A percentile compares a stretch with the other conserved stretches of the same genome.
These are phyloP conservation scores for Kradibia gibbosae DNA, from an alignment of 1,140 invertebrate genomes.

Conservation along the genomic window DNA sequence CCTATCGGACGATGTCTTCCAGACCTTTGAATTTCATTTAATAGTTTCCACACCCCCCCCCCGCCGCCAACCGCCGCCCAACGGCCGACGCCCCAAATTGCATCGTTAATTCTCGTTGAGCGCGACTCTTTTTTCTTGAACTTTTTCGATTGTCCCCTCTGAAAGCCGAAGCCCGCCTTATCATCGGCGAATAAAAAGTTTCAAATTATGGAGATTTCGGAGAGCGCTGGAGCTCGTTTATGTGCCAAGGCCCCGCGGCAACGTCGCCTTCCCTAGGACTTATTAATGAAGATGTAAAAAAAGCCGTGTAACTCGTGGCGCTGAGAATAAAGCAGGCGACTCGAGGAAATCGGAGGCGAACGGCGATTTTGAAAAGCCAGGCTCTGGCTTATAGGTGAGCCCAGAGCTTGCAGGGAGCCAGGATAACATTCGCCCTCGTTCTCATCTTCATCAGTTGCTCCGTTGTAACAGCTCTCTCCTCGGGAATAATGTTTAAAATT, in stretches of 20 bases:
- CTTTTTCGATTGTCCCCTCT: background rate
- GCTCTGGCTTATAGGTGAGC: background rate
- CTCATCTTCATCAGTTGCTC: slow-evolving; percentile 16
- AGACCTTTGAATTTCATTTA: no score
- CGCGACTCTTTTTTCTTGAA: background rate
- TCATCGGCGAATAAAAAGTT: background rate
- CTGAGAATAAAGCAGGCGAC: background rate
- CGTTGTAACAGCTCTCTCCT: slow-evolving; percentile 57
- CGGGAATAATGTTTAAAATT: slow-evolving; percentile 64
- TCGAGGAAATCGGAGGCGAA: slow-evolving; percentile 10
- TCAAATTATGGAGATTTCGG: background rate
- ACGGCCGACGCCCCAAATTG: no score
- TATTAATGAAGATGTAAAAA: background rate
- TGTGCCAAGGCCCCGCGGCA: background rate
- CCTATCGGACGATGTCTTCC: background rate
- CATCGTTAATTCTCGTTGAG: background rate
- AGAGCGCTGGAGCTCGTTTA: background rate
- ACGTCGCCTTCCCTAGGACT: background rate
- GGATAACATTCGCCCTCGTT: background rate
- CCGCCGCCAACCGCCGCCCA: no score
- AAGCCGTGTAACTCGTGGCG: slow-evolving; percentile 3
- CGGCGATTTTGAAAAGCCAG: background rate
- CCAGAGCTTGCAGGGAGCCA: background rate
- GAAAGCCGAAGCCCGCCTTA: no score
- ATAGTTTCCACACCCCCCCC: no score